These are phyloP conservation scores for Misgurnus mizolepis DNA, from an alignment of 2,113 vertebrate genomes.

Conservation along the genomic window DNA sequence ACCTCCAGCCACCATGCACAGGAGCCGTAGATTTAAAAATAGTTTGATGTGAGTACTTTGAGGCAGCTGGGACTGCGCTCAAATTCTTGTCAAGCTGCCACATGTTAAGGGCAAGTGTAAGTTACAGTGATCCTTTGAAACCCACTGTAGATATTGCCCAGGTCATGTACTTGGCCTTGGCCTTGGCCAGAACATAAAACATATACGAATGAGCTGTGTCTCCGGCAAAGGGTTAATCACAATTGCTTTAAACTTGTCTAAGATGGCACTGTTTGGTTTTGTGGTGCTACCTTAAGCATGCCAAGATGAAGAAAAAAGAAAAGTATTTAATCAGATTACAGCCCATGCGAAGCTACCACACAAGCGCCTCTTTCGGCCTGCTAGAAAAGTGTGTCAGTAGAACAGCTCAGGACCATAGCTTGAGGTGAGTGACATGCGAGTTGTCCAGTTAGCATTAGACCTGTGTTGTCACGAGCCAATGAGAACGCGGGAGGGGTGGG, in stretches of 20 bases:
- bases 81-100: conserved; percentile 70
- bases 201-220: not conserved
- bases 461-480: conserved; percentile 58
- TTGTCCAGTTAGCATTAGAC: conserved; percentile 55
- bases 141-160: conserved; percentile 45
- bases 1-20: conserved; percentile 15
- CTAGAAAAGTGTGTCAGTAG: conserved; percentile 78
- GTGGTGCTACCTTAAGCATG: conserved; percentile 60
- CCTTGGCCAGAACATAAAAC: conserved; percentile 37
- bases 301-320: not conserved
- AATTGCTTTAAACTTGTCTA: not conserved
- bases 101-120: conserved; percentile 64
- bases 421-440: conserved; percentile 67
- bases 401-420: conserved; percentile 66
- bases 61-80: conserved; percentile 72
- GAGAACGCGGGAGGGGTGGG: conserved; percentile 22
- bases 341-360: conserved; percentile 51
- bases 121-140: conserved; percentile 41
- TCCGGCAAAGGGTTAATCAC: not conserved
- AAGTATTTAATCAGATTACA: conserved; percentile 61
- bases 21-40: conserved; percentile 70
- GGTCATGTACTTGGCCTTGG: not conserved
- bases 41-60: conserved; percentile 65
- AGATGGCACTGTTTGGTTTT: conserved; percentile 15
- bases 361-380: conserved; percentile 56